Conservation (phyloP, 2,888 invertebrate species). For the Rugalucina vietnamica region DNA sequence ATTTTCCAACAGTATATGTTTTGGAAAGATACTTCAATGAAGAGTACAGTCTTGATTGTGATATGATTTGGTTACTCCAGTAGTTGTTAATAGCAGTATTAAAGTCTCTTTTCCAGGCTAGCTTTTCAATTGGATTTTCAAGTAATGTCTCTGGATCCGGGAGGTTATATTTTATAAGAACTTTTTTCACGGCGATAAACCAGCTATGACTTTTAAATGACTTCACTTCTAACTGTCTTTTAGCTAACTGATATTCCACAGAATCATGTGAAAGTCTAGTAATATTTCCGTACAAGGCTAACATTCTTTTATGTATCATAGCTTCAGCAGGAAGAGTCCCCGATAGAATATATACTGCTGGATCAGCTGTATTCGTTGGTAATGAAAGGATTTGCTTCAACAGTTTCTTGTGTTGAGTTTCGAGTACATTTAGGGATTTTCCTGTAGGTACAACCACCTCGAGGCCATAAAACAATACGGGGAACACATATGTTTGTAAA, state of each 20-base stretch:
- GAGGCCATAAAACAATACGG: background rate
- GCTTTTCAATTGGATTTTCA: no score
- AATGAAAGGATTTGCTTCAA: background rate
- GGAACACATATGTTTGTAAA: background rate
- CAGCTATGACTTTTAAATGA: no score
- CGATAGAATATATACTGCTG: background rate
- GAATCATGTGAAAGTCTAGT: background rate
- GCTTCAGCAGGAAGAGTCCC: background rate
- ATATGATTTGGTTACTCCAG: no score
- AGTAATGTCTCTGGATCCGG: no score
- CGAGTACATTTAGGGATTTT: background rate
- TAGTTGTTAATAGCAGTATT: no score
- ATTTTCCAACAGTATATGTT: no score
- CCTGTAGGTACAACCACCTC: background rate
- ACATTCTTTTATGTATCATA: background rate
- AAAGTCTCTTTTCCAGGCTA: no score
- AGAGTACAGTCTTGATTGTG: no score
- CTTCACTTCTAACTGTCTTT: no score
- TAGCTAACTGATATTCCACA: background rate
- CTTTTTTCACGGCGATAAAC: no score
- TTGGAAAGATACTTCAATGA: no score
- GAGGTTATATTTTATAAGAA: no score
- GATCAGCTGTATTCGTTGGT: background rate
- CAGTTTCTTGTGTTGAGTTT: background rate
- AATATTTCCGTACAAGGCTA: background rate